A percentile compares a stretch with the other conserved stretches of the same genome.
Evolutionary conservation across 2,888 invertebrate genomes (phyloP).

Genomic region (Leptinotarsa rubiginosa): DNA sequence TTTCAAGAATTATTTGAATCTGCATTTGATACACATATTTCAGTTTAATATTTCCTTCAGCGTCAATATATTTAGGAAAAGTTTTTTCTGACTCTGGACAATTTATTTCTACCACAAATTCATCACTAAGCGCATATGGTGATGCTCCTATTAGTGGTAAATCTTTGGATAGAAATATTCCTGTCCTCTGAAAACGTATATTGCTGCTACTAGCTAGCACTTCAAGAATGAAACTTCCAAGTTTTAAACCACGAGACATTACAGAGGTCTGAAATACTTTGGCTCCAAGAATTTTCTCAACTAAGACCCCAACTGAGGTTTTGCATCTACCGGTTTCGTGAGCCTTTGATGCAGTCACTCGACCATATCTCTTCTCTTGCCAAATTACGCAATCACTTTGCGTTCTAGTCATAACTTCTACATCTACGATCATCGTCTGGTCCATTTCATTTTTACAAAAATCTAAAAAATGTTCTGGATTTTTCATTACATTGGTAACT

Average conservation of each 20-base stretch:
- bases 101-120: slow-evolving; percentile 4
- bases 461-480: slow-evolving; percentile 13
- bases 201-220: not conserved
- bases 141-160: not conserved
- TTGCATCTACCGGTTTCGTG: too few species aligned
- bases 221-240: slow-evolving; percentile 5
- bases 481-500: slow-evolving; percentile 4
- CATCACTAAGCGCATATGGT: not conserved
- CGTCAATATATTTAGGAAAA: not conserved
- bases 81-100: not conserved
- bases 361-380: too few species aligned
- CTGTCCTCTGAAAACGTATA: not conserved
- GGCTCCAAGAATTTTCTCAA: not conserved
- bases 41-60: not conserved
- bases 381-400: too few species aligned
- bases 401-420: not conserved
- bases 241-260: not conserved
- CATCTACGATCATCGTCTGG: not conserved
- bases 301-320: not conserved
- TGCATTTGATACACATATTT: slow-evolving; percentile 1
- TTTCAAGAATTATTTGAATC: not conserved
- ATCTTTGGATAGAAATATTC: not conserved
- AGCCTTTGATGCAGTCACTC: too few species aligned
- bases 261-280: slow-evolving; percentile 1
- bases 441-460: slow-evolving; percentile 11